Conservation (phyloP, 2,113 vertebrate genomes). For the Chionodraco myersi region DNA sequence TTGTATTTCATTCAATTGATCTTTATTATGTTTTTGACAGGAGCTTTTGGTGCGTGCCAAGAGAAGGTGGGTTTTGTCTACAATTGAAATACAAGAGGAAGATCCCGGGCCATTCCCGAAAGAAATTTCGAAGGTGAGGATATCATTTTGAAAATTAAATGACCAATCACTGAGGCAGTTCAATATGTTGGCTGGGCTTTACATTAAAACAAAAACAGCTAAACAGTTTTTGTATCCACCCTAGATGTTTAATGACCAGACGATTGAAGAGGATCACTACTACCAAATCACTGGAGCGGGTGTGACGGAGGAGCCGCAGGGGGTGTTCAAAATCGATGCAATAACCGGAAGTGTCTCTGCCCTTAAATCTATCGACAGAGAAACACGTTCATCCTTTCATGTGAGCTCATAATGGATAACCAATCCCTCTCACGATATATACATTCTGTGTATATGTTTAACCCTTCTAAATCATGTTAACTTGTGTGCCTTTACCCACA, state of each 20-base stretch:
- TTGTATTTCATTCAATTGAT: background rate
- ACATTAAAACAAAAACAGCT: background rate
- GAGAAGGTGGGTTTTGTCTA: constrained; percentile 88
- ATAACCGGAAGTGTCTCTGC: constrained; percentile 65
- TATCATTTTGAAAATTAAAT: background rate
- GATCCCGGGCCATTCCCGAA: constrained; percentile 81
- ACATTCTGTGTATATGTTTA: background rate
- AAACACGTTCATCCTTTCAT: constrained; percentile 66
- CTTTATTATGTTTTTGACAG: constrained; percentile 46
- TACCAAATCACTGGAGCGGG: constrained; percentile 81
- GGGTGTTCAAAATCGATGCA: constrained; percentile 80
- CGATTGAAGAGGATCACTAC: fast-evolving
- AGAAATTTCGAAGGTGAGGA: constrained; percentile 71
- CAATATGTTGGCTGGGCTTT: background rate
- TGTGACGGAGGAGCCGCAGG: constrained; percentile 70
- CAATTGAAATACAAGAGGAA: constrained; percentile 85
- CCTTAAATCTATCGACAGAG: constrained; percentile 80
- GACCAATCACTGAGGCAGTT: background rate
- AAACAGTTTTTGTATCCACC: constrained; percentile 1
- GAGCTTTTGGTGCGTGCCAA: constrained; percentile 78
- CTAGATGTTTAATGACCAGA: constrained; percentile 81
- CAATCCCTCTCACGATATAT: background rate
- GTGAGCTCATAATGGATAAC: constrained; percentile 71
- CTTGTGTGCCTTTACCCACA: constrained; percentile 45
- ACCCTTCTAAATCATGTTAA: background rate